Conservation (phyloP, 2,113 vertebrate genomes). For the Callionymus lyra region DNA sequence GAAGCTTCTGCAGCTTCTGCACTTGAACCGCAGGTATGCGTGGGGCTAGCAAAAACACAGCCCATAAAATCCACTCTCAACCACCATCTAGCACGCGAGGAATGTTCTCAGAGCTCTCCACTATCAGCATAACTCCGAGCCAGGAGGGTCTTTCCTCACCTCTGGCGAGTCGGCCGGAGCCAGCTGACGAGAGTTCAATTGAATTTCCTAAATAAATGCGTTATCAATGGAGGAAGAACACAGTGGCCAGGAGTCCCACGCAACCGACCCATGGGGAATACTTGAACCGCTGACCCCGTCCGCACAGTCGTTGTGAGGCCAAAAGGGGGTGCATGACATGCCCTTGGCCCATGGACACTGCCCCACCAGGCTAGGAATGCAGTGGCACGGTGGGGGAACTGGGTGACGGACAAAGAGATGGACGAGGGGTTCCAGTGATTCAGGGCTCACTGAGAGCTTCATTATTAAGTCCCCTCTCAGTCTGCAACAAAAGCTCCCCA, state of each 20-base stretch:
- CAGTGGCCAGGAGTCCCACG: constrained; percentile 20
- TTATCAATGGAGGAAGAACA: constrained; percentile 8
- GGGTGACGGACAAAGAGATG: constrained; percentile 39
- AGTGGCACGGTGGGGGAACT: constrained; percentile 43
- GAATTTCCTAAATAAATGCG: constrained; percentile 30
- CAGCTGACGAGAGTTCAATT: constrained; percentile 18
- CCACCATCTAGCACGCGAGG: constrained; percentile 34
- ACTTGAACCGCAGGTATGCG: constrained; percentile 40
- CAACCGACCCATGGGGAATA: constrained; percentile 43
- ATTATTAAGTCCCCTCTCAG: constrained; percentile 50
- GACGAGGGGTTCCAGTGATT: constrained; percentile 44
- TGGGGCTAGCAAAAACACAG: constrained; percentile 35
- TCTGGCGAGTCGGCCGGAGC: constrained; percentile 14
- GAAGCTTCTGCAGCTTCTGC: constrained; percentile 18
- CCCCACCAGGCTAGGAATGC: constrained; percentile 59
- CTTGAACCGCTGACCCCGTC: constrained; percentile 56
- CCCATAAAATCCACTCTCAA: constrained; percentile 42
- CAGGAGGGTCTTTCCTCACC: constrained; percentile 20
- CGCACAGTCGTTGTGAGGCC: constrained; percentile 32
- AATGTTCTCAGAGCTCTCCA: constrained; percentile 31
- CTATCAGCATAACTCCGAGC: constrained; percentile 12
- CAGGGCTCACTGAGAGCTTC: constrained; percentile 44
- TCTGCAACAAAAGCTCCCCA: constrained; percentile 48
- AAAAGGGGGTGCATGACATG: constrained; percentile 47
- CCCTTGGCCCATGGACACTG: constrained; percentile 52